Evolutionary conservation across 2,888 invertebrate genomes (phyloP).

Genomic region (Timema podura): DNA sequence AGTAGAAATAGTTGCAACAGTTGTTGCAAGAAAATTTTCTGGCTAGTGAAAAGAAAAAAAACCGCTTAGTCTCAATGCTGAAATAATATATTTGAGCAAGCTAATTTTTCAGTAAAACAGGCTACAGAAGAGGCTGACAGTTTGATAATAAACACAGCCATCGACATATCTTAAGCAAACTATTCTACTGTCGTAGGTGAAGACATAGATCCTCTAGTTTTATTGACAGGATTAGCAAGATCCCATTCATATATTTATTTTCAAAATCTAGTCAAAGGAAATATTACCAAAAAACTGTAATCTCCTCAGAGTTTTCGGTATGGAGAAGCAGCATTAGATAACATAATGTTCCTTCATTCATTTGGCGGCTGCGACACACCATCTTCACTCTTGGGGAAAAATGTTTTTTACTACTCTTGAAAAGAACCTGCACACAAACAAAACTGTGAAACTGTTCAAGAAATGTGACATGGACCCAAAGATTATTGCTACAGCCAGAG

Average conservation of each 20-base stretch:
- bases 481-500: not conserved
- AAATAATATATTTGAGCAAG: no score
- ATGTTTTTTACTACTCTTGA: not conserved
- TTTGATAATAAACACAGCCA: not conserved
- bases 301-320: not conserved
- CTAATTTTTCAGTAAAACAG: no score
- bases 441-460: conserved; percentile 1
- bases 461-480: not conserved
- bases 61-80: no score
- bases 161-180: not conserved
- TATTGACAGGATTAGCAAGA: not conserved
- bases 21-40: no score
- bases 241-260: not conserved
- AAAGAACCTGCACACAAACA: not conserved
- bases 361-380: not conserved
- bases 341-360: not conserved
- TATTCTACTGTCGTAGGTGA: not conserved
- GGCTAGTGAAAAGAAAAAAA: no score
- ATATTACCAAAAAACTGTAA: not conserved
- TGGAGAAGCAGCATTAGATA: conserved; percentile 6
- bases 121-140: conserved; percentile 5
- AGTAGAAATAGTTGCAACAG: no score
- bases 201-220: not conserved
- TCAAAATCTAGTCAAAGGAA: not conserved
- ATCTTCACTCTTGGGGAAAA: not conserved